These are phyloP conservation scores for Xiphias gladius DNA, from an alignment of 2,113 vertebrate genomes.

Conservation along the genomic window DNA sequence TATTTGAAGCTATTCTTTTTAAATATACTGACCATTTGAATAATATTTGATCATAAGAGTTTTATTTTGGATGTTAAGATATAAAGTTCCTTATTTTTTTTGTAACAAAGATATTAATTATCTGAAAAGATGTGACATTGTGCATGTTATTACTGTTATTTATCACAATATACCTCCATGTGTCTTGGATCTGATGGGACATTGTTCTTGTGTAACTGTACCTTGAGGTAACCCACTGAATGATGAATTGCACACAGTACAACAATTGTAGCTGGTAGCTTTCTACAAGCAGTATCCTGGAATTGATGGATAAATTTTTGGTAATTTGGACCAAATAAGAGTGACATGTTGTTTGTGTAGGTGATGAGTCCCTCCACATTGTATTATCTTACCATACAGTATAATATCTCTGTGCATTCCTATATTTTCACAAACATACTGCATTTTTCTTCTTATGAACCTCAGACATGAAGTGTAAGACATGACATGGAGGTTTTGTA, in stretches of 20 bases:
- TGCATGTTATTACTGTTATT: slow-evolving; percentile 75
- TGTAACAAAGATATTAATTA: slow-evolving; percentile 47
- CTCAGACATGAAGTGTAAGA: slow-evolving; percentile 1
- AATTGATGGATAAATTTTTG: slow-evolving; percentile 27
- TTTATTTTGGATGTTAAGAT: slow-evolving; percentile 42
- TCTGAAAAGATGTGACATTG: slow-evolving; percentile 53
- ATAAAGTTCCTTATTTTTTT: slow-evolving; percentile 13
- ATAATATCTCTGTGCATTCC: slow-evolving; percentile 26
- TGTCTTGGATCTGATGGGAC: slow-evolving; percentile 64
- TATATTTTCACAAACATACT: slow-evolving; percentile 41
- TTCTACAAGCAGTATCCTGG: slow-evolving; percentile 12
- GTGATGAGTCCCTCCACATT: slow-evolving; percentile 17
- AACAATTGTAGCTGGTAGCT: slow-evolving; percentile 48
- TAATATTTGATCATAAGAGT: slow-evolving; percentile 10
- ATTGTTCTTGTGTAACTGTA: slow-evolving; percentile 47
- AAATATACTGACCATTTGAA: slow-evolving; percentile 27
- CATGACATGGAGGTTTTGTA: background rate
- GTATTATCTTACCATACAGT: slow-evolving; percentile 29
- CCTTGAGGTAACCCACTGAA: slow-evolving; percentile 41
- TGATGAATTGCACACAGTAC: slow-evolving; percentile 62
- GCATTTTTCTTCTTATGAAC: slow-evolving; percentile 27
- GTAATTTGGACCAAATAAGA: slow-evolving; percentile 16
- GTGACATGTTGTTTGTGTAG: slow-evolving; percentile 22
- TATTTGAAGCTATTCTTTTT: slow-evolving; percentile 46
- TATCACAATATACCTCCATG: slow-evolving; percentile 72